A percentile compares a stretch with the other conserved stretches of the same genome.
Evolutionary conservation across 2,888 invertebrate genomes (phyloP).

Genomic region (Parelbella ahira): DNA sequence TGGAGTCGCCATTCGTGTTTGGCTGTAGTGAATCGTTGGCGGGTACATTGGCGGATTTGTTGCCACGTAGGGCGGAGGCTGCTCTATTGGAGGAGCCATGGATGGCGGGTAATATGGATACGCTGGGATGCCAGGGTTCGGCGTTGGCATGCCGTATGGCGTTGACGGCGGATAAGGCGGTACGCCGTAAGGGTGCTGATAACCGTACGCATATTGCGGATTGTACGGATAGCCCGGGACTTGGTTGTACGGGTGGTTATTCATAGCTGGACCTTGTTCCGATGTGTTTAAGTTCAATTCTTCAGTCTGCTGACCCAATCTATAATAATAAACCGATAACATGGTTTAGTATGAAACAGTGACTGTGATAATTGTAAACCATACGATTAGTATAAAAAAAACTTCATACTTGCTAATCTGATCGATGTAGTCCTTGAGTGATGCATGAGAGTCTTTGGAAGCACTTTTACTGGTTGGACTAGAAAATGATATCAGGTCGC

Average conservation of each 20-base stretch:
- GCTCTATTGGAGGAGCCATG: slow-evolving; percentile 39
- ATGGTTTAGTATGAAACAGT: too few species aligned
- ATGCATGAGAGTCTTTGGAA: slow-evolving; percentile 69
- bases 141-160: slow-evolving; percentile 62
- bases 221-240: slow-evolving; percentile 55
- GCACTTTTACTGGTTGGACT: slow-evolving; percentile 81
- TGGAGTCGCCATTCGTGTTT: slow-evolving; percentile 64
- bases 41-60: slow-evolving; percentile 48
- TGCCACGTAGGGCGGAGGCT: slow-evolving; percentile 42
- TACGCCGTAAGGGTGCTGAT: slow-evolving; percentile 49
- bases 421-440: slow-evolving; percentile 82
- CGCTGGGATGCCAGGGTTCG: slow-evolving; percentile 36
- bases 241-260: slow-evolving; percentile 61
- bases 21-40: slow-evolving; percentile 55
- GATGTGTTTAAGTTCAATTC: slow-evolving; percentile 52
- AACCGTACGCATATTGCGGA: slow-evolving; percentile 50
- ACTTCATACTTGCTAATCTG: slow-evolving; percentile 71
- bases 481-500: slow-evolving; percentile 86
- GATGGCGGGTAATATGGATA: slow-evolving; percentile 51
- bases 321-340: slow-evolving; percentile 46
- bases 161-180: slow-evolving; percentile 54
- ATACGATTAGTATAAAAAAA: too few species aligned
- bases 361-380: too few species aligned
- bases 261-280: slow-evolving; percentile 57
- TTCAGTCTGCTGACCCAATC: slow-evolving; percentile 68